These are phyloP conservation scores for Trigoniulus corallinus DNA, from an alignment of 1,140 invertebrate genomes.

Conservation along the genomic window DNA sequence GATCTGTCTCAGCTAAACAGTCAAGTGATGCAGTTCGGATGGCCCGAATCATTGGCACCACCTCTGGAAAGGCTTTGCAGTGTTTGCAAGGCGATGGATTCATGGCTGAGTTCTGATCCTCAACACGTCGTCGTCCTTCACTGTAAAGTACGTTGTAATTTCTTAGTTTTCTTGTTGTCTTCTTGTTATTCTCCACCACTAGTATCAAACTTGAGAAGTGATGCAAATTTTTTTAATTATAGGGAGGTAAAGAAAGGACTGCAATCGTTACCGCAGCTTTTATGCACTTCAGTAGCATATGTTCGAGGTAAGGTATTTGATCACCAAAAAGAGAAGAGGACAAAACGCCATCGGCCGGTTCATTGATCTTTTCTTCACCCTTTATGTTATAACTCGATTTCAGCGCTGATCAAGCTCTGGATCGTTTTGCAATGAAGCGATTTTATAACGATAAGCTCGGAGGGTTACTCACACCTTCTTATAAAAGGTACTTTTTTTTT, in stretches of 20 bases:
- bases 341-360: neutral
- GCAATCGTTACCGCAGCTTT: constrained; percentile 78
- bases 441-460: constrained; percentile 77
- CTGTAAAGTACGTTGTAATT: constrained; percentile 44
- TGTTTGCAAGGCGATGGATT: constrained; percentile 81
- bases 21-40: constrained; percentile 51
- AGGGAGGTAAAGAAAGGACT: constrained; percentile 54
- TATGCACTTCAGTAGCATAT: constrained; percentile 86
- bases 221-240: no score
- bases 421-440: constrained; percentile 77
- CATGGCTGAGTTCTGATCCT: constrained; percentile 58
- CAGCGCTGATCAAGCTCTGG: constrained; percentile 67
- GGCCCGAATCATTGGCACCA: constrained; percentile 68
- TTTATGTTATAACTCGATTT: neutral
- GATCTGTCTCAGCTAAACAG: constrained; percentile 34
- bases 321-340: neutral
- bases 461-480: constrained; percentile 62
- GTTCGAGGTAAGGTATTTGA: constrained; percentile 39
- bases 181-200: no score
- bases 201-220: no score
- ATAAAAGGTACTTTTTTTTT: constrained; percentile 47
- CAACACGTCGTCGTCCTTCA: constrained; percentile 72
- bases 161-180: neutral
- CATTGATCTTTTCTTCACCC: neutral
- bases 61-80: constrained; percentile 74